A percentile compares a stretch with the other conserved stretches of the same genome.
Evolutionary conservation across 1,140 invertebrate species (phyloP).

Genomic region (Platyscapa corneri): DNA sequence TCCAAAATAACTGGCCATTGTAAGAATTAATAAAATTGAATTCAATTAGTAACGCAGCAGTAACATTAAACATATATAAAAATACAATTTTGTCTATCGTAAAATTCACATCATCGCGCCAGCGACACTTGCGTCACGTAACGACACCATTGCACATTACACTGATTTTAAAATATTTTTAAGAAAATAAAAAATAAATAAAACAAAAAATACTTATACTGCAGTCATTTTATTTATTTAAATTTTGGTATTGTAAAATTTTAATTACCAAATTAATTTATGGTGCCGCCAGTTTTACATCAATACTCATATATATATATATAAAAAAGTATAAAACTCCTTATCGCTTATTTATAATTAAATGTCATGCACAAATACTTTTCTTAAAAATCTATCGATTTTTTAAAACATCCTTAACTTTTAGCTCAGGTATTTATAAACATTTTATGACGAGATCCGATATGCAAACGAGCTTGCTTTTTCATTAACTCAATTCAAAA

Average conservation of each 20-base stretch:
- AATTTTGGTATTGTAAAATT: conserved; percentile 47
- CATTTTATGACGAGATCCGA: conserved; percentile 51
- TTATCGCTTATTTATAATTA: conserved; percentile 57
- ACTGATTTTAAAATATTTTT: neutral
- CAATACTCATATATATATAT: conserved; percentile 45
- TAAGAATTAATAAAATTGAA: neutral
- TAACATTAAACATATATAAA: neutral
- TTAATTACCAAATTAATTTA: conserved; percentile 52
- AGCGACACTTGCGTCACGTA: neutral
- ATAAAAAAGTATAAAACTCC: conserved; percentile 63
- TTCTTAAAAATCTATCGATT: conserved; percentile 50
- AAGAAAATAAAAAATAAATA: neutral
- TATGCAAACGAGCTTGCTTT: conserved; percentile 42
- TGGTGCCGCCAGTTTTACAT: conserved; percentile 54
- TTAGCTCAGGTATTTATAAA: conserved; percentile 54
- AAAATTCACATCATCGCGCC: neutral
- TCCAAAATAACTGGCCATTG: conserved; percentile 66
- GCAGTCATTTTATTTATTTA: conserved; percentile 7
- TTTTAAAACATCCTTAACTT: conserved; percentile 48
- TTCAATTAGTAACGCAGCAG: neutral
- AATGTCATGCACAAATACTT: conserved; percentile 58
- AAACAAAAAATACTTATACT: conserved; percentile 1
- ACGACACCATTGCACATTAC: neutral
- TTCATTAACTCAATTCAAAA: conserved; percentile 37
- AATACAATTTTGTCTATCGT: neutral